Percentiles rank a stretch among this genome's conserved stretches.
phyloP scores from a whole-genome alignment of 1,140 invertebrate species.

The Parapsyche elsis region DNA sequence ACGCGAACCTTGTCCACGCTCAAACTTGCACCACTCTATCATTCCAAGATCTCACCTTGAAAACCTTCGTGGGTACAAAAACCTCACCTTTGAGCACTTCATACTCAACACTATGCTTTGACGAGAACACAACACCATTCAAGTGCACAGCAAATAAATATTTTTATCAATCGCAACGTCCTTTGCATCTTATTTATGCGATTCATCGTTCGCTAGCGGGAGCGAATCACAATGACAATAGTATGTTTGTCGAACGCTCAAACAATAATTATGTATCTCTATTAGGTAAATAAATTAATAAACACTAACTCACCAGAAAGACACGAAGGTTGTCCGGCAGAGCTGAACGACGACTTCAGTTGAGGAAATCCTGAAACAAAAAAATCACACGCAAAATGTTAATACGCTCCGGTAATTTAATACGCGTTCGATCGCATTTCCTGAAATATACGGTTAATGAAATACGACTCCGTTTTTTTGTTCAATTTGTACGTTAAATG shows the following conservation, averaged over 20 bases:
- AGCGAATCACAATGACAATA: background rate
- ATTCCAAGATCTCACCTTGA: slow-evolving; percentile 50
- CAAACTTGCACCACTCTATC: slow-evolving; percentile 43
- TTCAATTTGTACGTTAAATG: background rate
- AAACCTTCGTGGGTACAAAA: slow-evolving; percentile 31
- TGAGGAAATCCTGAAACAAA: slow-evolving; percentile 67
- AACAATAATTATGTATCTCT: background rate
- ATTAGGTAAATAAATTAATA: background rate
- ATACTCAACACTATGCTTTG: background rate
- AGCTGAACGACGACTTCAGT: slow-evolving; percentile 67
- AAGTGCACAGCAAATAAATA: background rate
- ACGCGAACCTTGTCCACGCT: slow-evolving; percentile 38
- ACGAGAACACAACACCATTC: background rate
- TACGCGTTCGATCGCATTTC: background rate
- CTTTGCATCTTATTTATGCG: background rate
- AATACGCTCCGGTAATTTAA: background rate
- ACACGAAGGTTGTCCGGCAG: slow-evolving; percentile 66
- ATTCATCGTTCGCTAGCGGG: background rate
- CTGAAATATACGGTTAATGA: slow-evolving; percentile 38
- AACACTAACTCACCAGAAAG: slow-evolving; percentile 64
- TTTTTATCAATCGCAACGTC: background rate
- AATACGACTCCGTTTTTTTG: slow-evolving; percentile 9
- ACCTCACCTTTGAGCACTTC: slow-evolving; percentile 32
- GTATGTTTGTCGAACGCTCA: background rate
- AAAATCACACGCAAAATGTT: slow-evolving; percentile 24